These are phyloP conservation scores for Fregata magnificens DNA, from an alignment of 2,113 vertebrate species.

Conservation along the genomic window DNA sequence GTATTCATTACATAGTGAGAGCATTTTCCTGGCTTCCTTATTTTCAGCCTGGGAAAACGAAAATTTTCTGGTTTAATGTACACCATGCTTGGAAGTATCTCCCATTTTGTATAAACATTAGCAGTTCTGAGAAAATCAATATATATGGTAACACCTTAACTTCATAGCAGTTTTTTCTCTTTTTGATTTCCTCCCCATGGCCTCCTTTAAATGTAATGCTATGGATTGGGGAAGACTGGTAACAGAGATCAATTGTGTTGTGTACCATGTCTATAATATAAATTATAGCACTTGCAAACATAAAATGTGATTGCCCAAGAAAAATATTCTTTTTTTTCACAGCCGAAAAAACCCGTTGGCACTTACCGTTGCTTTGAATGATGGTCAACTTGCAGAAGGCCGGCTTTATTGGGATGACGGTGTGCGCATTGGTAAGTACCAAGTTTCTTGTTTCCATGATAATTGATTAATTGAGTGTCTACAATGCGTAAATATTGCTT, in stretches of 20 bases:
- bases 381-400: constrained; percentile 70
- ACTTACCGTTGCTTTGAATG: constrained; percentile 79
- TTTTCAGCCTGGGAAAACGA: neutral
- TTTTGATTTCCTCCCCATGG: neutral
- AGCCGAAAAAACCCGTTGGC: constrained; percentile 82
- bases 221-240: neutral
- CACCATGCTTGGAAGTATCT: neutral
- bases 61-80: neutral
- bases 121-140: no score
- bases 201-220: neutral
- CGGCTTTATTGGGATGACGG: constrained; percentile 88
- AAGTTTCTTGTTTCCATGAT: fast-evolving
- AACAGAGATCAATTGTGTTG: no score
- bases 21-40: neutral
- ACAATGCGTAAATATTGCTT: no score
- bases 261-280: no score
- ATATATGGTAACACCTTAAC: neutral
- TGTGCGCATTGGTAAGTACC: constrained; percentile 78
- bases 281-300: no score
- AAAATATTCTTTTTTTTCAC: neutral
- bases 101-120: neutral
- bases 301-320: no score
- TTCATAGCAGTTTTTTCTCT: neutral
- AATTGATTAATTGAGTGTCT: neutral
- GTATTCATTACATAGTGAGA: neutral